These are phyloP conservation scores for Lysandra coridon DNA, from an alignment of 2,888 invertebrate genomes.

Conservation along the genomic window DNA sequence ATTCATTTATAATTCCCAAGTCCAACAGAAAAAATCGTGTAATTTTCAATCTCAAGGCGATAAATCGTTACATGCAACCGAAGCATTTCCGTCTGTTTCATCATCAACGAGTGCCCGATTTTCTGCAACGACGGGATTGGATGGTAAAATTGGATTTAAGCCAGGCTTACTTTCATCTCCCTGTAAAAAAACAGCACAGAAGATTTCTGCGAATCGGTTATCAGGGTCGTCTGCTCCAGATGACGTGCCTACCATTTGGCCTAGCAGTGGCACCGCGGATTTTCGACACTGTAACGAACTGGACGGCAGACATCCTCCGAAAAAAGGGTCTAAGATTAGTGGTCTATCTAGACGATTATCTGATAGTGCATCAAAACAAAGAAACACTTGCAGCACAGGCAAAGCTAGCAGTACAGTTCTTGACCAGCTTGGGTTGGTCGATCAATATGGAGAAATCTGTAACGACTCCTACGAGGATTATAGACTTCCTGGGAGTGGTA, in stretches of 20 bases:
- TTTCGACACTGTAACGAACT: constrained; percentile 40
- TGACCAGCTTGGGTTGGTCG: constrained; percentile 34
- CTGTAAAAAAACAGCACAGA: constrained; percentile 18
- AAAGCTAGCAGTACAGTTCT: constrained; percentile 5
- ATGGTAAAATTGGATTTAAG: constrained; percentile 26
- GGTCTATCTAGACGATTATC: constrained; percentile 38
- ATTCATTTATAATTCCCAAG: no score
- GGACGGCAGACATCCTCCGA: constrained; percentile 37
- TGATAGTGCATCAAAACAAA: constrained; percentile 31
- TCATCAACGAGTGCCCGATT: not conserved
- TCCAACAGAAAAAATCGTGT: no score
- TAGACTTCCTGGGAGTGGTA: no score
- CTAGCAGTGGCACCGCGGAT: constrained; percentile 39
- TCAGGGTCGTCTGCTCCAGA: constrained; percentile 35
- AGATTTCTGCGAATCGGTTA: constrained; percentile 21
- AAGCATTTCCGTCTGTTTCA: not conserved
- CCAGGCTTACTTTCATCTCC: constrained; percentile 4
- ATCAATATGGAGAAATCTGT: constrained; percentile 33
- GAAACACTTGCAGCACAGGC: not conserved
- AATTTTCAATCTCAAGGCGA: no score
- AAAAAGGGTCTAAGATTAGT: constrained; percentile 35
- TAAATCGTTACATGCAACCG: no score
- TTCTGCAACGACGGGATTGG: not conserved
- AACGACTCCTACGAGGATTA: constrained; percentile 23
- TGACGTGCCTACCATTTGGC: constrained; percentile 41